Evolutionary conservation across 2,888 invertebrate genomes (phyloP).

Genomic region (Melieria crassipennis): DNA sequence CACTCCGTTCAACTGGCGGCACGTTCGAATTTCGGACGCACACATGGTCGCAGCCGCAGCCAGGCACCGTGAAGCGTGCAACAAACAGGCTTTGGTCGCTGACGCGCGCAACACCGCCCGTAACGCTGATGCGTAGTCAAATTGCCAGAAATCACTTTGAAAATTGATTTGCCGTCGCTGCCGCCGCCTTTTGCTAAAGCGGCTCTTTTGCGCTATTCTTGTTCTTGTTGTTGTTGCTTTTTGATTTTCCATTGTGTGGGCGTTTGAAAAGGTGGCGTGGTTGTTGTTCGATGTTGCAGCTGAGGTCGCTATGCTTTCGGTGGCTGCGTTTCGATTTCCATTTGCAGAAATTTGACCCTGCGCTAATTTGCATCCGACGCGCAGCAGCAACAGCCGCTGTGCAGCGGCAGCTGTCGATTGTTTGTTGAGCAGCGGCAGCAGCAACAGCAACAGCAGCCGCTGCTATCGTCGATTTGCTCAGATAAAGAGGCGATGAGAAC

Average conservation of each 20-base stretch:
- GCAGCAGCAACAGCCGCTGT: neutral
- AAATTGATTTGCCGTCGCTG: constrained; percentile 24
- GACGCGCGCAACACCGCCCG: no score
- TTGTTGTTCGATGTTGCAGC: neutral
- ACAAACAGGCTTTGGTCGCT: no score
- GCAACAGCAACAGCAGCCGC: constrained; percentile 2
- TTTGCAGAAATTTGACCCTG: constrained; percentile 27
- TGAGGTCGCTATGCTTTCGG: neutral
- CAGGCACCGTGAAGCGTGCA: no score
- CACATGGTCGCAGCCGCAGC: no score
- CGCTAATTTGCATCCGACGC: constrained; percentile 33
- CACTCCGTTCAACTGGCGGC: constrained; percentile 17
- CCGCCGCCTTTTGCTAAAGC: neutral
- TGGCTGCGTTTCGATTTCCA: neutral
- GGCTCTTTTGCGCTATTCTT: neutral
- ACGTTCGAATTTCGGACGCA: neutral
- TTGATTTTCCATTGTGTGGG: neutral
- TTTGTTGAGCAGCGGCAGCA: constrained; percentile 12
- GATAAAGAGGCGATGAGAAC: no score
- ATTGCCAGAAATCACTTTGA: neutral
- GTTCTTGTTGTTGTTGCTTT: neutral
- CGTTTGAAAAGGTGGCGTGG: constrained; percentile 1
- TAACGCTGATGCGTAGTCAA: neutral
- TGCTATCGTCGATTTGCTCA: neutral
- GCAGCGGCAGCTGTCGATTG: constrained; percentile 28